Evolutionary conservation across 2,888 invertebrate genomes (phyloP).

Genomic region (Polyommatus icarus): DNA sequence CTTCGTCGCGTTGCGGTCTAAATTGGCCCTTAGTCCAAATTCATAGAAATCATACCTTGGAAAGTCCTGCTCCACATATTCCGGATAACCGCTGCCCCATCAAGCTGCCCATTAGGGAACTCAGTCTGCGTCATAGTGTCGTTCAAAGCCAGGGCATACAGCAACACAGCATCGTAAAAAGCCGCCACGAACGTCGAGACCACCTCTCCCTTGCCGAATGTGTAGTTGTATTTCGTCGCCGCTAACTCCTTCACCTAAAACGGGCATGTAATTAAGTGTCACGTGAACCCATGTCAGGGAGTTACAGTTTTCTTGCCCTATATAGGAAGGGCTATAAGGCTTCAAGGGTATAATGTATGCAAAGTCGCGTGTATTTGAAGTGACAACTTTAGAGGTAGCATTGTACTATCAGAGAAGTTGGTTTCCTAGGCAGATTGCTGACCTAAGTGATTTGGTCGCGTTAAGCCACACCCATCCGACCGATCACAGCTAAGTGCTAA

Average conservation of each 20-base stretch:
- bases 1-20: too few species aligned
- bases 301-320: background rate
- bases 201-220: constrained; percentile 86
- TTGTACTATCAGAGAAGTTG: too few species aligned
- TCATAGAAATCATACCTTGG: constrained; percentile 79
- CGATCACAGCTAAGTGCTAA: too few species aligned
- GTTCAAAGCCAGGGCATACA: constrained; percentile 95
- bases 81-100: constrained; percentile 91
- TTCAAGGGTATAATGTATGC: too few species aligned
- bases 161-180: constrained; percentile 96
- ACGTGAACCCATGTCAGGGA: background rate
- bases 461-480: too few species aligned
- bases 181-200: constrained; percentile 96
- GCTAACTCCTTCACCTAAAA: constrained; percentile 84
- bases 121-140: constrained; percentile 85
- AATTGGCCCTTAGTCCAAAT: too few species aligned
- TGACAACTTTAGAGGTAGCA: too few species aligned
- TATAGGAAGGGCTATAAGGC: background rate
- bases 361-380: too few species aligned
- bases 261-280: background rate
- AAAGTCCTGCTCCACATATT: constrained; percentile 94
- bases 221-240: constrained; percentile 85
- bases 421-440: too few species aligned
- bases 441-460: too few species aligned
- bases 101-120: constrained; percentile 78